Conservation (phyloP, 2,797 vertebrate genomes). For the Phoebastria nigripes region DNA sequence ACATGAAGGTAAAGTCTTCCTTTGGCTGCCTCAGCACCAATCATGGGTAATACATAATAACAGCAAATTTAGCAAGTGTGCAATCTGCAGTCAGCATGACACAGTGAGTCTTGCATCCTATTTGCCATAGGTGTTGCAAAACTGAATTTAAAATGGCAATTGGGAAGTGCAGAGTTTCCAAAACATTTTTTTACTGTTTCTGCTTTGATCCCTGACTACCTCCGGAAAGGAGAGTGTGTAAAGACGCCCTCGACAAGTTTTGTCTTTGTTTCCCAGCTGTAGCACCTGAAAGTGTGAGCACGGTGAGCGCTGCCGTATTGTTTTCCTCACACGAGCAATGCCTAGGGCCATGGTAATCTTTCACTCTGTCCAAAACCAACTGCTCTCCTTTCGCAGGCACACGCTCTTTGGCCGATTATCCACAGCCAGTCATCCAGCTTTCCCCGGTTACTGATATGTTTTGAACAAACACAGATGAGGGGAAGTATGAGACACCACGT, state of each 20-base stretch:
- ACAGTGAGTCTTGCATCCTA: not conserved
- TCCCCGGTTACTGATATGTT: conserved; percentile 51
- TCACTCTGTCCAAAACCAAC: not conserved
- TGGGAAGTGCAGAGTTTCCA: not conserved
- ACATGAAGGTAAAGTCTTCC: not conserved
- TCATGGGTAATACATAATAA: not conserved
- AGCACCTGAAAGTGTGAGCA: not conserved
- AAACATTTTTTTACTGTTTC: not conserved
- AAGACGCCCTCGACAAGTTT: not conserved
- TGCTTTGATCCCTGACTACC: not conserved
- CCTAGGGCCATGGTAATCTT: not conserved
- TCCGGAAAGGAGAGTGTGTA: not conserved
- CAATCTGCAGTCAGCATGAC: not conserved
- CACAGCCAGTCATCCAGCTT: not conserved
- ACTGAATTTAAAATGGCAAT: not conserved
- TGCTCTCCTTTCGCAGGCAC: not conserved
- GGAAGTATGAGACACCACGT: conserved; percentile 50
- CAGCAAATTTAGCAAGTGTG: not conserved
- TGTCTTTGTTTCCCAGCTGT: not conserved
- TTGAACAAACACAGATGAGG: conserved; percentile 56
- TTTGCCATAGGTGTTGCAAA: not conserved
- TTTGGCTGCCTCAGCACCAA: not conserved
- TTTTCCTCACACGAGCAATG: fast-evolving
- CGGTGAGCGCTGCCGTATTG: not conserved
- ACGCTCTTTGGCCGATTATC: not conserved